phyloP scores from a whole-genome alignment of 2,113 vertebrate genomes.

The Colistium nudipinnis region DNA sequence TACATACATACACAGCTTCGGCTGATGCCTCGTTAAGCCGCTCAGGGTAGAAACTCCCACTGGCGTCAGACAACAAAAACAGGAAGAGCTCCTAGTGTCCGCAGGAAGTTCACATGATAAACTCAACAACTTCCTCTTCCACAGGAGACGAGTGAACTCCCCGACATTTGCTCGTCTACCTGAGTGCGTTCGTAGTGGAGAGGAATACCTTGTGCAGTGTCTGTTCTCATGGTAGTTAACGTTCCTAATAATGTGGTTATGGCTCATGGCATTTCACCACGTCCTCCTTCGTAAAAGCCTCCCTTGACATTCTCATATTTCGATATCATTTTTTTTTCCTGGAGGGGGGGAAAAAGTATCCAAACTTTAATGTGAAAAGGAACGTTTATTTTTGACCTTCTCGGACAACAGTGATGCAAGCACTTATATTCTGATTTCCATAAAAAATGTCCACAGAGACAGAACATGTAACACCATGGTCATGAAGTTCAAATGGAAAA shows the following conservation, averaged over 20 bases:
- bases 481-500: conserved; percentile 53
- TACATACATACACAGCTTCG: neutral
- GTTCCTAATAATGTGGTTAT: neutral
- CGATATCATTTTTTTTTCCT: neutral
- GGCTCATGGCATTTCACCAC: conserved; percentile 28
- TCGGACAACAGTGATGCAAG: conserved; percentile 55
- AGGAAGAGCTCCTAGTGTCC: conserved; percentile 37
- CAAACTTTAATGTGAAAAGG: conserved; percentile 53
- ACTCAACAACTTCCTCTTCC: conserved; percentile 44
- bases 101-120: conserved; percentile 48
- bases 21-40: neutral
- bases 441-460: conserved; percentile 57
- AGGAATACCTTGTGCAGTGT: neutral
- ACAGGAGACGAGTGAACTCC: conserved; percentile 23
- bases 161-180: neutral
- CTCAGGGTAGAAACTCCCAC: neutral
- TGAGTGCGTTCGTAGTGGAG: neutral
- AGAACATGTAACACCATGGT: conserved; percentile 42
- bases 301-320: conserved; percentile 15
- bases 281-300: neutral
- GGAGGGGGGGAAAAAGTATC: neutral
- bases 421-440: conserved; percentile 40
- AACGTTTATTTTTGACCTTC: conserved; percentile 64
- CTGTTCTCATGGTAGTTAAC: conserved; percentile 1
- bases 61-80: conserved; percentile 40